Conservation (phyloP, 2,888 invertebrate genomes). For the Disparrhopalites patrizii region DNA sequence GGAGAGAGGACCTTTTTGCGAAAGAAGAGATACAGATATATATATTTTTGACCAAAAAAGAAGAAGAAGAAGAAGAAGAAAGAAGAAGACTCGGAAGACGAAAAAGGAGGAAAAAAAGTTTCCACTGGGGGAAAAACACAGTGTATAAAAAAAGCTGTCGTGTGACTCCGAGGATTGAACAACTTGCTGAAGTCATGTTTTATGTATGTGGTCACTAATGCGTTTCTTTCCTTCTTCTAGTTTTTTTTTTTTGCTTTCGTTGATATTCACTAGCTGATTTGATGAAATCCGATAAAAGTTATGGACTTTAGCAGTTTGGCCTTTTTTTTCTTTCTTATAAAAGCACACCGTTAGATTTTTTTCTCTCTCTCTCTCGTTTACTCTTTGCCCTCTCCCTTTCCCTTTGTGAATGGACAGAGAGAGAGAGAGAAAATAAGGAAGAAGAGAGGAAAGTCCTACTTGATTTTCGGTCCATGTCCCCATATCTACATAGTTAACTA, state of each 20-base stretch:
- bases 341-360: too few relatives aligned
- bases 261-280: conserved; percentile 48
- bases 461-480: conserved; percentile 17
- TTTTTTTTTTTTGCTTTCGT: conserved; percentile 35
- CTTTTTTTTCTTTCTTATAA: background rate
- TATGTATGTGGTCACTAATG: conserved; percentile 49
- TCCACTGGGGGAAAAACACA: conserved; percentile 16
- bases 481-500: conserved; percentile 20
- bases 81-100: conserved; percentile 21
- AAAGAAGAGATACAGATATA: background rate
- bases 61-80: conserved; percentile 11
- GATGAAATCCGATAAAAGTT: conserved; percentile 49
- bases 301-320: conserved; percentile 37
- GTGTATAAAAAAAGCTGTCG: conserved; percentile 34
- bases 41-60: background rate
- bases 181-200: conserved; percentile 48
- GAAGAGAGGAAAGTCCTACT: background rate
- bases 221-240: conserved; percentile 43
- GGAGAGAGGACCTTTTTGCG: background rate
- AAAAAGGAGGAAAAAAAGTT: conserved; percentile 33
- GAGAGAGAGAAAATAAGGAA: too few relatives aligned
- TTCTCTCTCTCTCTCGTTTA: background rate
- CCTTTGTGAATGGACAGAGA: background rate
- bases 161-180: conserved; percentile 40
- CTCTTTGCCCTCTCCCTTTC: background rate